Conservation (phyloP, 1,140 invertebrate species). For the Drosophila arizonae region DNA sequence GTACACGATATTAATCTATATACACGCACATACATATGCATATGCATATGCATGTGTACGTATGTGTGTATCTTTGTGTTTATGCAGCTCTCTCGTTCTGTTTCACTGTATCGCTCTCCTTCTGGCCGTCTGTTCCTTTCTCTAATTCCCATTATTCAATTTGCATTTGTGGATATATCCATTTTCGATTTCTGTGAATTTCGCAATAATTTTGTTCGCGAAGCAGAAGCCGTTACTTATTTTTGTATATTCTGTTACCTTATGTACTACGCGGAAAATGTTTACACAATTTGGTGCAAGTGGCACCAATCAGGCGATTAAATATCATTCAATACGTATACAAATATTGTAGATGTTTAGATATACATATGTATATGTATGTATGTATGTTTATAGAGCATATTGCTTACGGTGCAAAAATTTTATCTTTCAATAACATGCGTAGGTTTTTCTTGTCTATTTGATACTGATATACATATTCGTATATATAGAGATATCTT, state of each 20-base stretch:
- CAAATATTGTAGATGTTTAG: too few relatives aligned
- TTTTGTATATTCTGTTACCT: conserved; percentile 15
- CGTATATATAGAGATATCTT: not conserved
- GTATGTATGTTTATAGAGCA: too few relatives aligned
- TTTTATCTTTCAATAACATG: too few relatives aligned
- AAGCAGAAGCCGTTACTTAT: conserved; percentile 18
- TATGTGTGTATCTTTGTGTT: not conserved
- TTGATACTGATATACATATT: not conserved
- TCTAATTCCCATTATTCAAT: conserved; percentile 4
- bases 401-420: too few relatives aligned
- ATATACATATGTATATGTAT: too few relatives aligned
- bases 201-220: conserved; percentile 10
- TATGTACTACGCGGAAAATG: conserved; percentile 33
- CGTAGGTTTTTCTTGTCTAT: too few relatives aligned
- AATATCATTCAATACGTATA: conserved; percentile 29
- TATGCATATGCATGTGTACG: not conserved
- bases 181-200: conserved; percentile 33
- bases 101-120: not conserved
- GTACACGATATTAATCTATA: not conserved
- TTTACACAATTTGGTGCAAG: conserved; percentile 40
- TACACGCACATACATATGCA: not conserved
- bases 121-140: not conserved
- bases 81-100: not conserved
- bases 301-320: conserved; percentile 7
- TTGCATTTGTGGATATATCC: conserved; percentile 27